Evolutionary conservation across 2,797 vertebrate genomes (phyloP).

Genomic region (Vipera latastei): DNA sequence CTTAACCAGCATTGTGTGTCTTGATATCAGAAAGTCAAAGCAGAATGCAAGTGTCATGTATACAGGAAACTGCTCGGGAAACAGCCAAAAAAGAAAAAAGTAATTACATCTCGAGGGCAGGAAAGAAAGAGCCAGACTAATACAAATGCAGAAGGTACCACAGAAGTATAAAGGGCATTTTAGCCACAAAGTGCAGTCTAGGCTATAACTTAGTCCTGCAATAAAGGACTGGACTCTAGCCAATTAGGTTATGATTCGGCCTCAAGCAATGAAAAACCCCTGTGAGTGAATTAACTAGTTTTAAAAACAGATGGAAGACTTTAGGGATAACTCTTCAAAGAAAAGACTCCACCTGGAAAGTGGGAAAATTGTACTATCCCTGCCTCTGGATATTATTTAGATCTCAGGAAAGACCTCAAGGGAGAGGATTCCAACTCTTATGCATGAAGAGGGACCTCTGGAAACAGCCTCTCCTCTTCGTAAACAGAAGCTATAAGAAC

Average conservation of each 20-base stretch:
- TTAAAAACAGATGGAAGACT: neutral
- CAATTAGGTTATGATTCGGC: conserved; percentile 5
- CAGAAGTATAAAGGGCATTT: neutral
- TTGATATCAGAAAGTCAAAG: neutral
- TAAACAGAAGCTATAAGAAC: neutral
- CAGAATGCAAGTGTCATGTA: neutral
- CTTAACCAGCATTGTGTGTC: neutral
- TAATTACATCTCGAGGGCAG: neutral
- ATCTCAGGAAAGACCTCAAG: neutral
- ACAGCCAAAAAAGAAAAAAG: neutral
- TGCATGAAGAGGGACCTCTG: neutral
- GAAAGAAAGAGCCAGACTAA: neutral
- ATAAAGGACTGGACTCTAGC: neutral
- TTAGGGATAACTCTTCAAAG: neutral
- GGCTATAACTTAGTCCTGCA: neutral
- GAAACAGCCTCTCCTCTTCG: neutral
- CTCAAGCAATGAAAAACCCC: neutral
- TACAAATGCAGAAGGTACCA: neutral
- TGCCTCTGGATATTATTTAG: neutral
- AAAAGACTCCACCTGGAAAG: neutral
- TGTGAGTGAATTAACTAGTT: neutral
- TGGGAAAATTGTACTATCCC: neutral
- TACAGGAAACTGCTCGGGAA: neutral
- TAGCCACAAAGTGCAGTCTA: neutral
- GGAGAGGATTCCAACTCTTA: neutral